Base-by-base conservation (phyloP, 2,113 vertebrate genomes). In the Anguilla japonica region DNA sequence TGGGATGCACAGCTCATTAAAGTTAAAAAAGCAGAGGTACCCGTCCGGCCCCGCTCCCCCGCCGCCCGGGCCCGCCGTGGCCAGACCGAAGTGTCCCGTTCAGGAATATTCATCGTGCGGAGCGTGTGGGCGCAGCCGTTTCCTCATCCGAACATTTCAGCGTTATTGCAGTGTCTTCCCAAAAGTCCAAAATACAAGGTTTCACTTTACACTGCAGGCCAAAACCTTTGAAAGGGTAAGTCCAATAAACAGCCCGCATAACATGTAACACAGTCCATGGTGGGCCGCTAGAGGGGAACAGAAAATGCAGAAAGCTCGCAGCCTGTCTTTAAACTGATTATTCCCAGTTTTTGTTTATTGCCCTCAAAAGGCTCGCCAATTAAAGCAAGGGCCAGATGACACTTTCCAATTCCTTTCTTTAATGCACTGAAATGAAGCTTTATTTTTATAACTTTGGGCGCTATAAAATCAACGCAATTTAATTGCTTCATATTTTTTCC, bases 131-230 rank as follows among this genome's bases (percentile, higher is more conserved):
- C 26, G 26, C 71, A 11, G 11, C 71, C n/a, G 9, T 34, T 8
- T 34, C 71, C 71, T 34, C 71, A 34, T 34, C n/a, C 71, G 5
- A n/a, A 75, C 22, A 26, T 67, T 75, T 75, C 26, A 34, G 34
- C n/a, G n/a, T 26, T 75, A 75, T 75, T 34, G n/a, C 29, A 11
- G 1, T 6, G n/a, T 75, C 71, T 34, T 75, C 34, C 60, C 71
- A 75, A 34, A 75, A 34, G n/a, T 9, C 71, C 71, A 75, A 75
- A 75, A 75, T 75, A n/a, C 71, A 75, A 75, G n/a, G 71, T 75
- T 34, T 75, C 71, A 34, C 0, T 75, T 75, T 75, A 75, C 71
- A 29, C n/a, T 2, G n/a, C n/a, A 8, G n/a, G 71, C 71, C 18
- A 75, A 34, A 75, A 11, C 71, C 1, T 34, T n/a, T 34, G 71